These are phyloP conservation scores for Calephelis virginiensis DNA, from an alignment of 1,140 invertebrate genomes.

Conservation along the genomic window DNA sequence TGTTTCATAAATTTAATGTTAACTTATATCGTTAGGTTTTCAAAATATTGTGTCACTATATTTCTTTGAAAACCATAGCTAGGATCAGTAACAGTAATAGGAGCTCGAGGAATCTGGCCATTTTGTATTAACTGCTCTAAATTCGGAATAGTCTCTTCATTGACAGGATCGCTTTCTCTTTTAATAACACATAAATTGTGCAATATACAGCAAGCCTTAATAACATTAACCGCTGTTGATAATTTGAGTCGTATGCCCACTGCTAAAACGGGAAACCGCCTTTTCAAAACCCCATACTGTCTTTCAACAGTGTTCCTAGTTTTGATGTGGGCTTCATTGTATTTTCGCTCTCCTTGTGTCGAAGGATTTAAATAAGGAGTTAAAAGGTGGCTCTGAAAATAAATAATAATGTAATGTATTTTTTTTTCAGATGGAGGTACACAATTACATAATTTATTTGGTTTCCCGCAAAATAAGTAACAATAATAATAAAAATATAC, in stretches of 20 bases:
- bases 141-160: not conserved
- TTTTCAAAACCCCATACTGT: slow-evolving; percentile 6
- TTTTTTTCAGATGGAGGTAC: not conserved
- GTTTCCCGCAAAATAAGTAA: not conserved
- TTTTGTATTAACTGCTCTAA: slow-evolving; percentile 2
- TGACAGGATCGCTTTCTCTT: not conserved
- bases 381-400: slow-evolving; percentile 1
- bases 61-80: slow-evolving; percentile 1
- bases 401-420: not conserved
- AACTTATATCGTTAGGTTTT: not conserved
- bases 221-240: not conserved
- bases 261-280: not conserved
- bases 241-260: slow-evolving; percentile 3
- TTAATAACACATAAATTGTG: not conserved
- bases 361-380: not conserved
- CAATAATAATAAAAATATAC: not conserved
- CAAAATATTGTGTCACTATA: slow-evolving; percentile 4
- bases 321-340: not conserved
- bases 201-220: not conserved
- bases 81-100: not conserved
- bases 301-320: slow-evolving; percentile 4
- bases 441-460: not conserved
- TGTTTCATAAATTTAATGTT: too few species aligned
- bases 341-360: not conserved
- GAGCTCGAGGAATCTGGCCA: not conserved